phyloP scores from a whole-genome alignment of 2,797 vertebrate genomes.

The Mycteria americana region DNA sequence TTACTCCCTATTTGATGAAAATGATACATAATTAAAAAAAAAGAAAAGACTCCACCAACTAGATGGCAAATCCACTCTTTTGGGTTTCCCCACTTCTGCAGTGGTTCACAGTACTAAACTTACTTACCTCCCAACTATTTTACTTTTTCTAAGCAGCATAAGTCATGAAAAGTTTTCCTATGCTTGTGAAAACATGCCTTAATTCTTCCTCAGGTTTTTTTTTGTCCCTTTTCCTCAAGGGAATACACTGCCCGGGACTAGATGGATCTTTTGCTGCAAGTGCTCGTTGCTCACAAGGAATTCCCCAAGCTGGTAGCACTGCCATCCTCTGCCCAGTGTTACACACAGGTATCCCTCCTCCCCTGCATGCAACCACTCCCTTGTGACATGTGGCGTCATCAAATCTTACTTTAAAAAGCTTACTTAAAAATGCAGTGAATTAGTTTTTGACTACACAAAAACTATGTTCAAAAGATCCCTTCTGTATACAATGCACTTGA shows the following conservation, averaged over 20 bases:
- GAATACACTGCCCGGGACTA: neutral
- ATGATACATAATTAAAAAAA: neutral
- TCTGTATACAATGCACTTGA: neutral
- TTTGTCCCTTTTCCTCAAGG: neutral
- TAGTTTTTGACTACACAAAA: neutral
- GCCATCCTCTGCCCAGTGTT: neutral
- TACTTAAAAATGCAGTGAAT: neutral
- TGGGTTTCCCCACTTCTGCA: neutral
- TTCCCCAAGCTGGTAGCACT: neutral
- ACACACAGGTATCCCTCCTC: neutral
- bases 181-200: neutral
- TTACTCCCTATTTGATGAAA: neutral
- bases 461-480: neutral
- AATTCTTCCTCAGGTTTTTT: neutral
- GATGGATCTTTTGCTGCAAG: neutral
- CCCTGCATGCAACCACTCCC: neutral
- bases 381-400: neutral
- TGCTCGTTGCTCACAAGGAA: neutral
- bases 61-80: neutral
- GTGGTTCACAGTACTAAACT: neutral
- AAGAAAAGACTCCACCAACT: rapidly evolving
- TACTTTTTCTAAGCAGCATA: neutral
- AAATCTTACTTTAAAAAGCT: neutral
- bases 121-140: neutral
- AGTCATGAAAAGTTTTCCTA: neutral